These are phyloP conservation scores for Anadara kagoshimensis DNA, from an alignment of 1,140 invertebrate genomes.

Conservation along the genomic window DNA sequence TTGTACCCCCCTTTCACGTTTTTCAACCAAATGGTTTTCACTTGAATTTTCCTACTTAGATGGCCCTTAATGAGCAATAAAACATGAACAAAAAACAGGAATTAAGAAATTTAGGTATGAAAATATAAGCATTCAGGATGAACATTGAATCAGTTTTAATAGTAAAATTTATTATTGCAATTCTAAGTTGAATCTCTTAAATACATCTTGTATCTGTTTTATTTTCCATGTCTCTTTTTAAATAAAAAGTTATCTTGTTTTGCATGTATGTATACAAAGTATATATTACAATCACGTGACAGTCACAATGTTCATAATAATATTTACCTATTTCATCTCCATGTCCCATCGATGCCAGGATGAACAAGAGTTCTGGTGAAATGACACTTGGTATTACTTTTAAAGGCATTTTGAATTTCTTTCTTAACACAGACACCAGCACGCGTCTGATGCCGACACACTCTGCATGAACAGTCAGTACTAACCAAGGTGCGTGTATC, in stretches of 20 bases:
- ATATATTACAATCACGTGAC: constrained; percentile 5
- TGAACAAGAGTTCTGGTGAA: constrained; percentile 75
- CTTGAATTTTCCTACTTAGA: too few species aligned
- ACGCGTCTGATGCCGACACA: too few species aligned
- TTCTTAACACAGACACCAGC: too few species aligned
- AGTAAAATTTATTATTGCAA: background rate
- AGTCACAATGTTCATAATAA: background rate
- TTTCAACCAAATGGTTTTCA: too few species aligned
- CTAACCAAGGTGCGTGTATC: too few species aligned
- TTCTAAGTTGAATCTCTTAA: background rate
- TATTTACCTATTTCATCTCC: constrained; percentile 76
- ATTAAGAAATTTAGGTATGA: too few species aligned
- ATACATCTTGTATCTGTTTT: constrained; percentile 7
- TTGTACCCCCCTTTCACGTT: too few species aligned
- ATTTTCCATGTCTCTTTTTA: constrained; percentile 2
- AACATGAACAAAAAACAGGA: too few species aligned
- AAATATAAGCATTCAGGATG: too few species aligned
- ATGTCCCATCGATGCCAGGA: constrained; percentile 75
- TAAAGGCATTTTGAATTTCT: constrained; percentile 71
- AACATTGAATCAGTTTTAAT: too few species aligned
- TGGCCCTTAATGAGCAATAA: too few species aligned
- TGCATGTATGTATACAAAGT: constrained; percentile 9
- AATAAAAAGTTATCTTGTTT: background rate
- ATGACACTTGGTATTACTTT: constrained; percentile 74
- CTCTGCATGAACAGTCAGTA: too few species aligned